Conservation (phyloP, 64 coral and sea anemone genomes). For the Stichodactyla mertensii region DNA sequence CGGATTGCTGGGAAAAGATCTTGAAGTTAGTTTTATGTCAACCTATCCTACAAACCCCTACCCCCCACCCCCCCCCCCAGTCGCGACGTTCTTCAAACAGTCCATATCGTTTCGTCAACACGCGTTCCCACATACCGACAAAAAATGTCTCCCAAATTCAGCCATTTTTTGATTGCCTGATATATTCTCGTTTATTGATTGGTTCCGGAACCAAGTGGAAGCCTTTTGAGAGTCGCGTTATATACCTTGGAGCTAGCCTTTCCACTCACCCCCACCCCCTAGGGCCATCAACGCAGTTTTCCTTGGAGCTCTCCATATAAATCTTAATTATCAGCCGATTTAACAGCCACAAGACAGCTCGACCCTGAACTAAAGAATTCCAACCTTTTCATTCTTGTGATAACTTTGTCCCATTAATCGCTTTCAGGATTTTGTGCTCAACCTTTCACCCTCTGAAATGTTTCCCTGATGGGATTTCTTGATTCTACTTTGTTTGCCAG, state of each 20-base stretch:
- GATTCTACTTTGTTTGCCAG: not conserved
- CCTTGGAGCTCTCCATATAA: not conserved
- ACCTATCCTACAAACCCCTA: too few relatives aligned
- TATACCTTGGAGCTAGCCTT: too few relatives aligned
- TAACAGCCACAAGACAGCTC: not conserved
- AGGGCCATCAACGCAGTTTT: not conserved
- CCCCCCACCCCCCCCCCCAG: too few relatives aligned
- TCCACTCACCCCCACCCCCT: too few relatives aligned
- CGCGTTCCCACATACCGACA: too few relatives aligned
- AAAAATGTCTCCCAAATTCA: not conserved
- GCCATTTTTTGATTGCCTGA: not conserved
- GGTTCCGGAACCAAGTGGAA: not conserved
- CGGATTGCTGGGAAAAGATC: too few relatives aligned
- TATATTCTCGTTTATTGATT: not conserved
- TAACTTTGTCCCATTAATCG: not conserved
- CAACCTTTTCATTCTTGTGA: not conserved
- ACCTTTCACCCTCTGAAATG: conserved; percentile 4
- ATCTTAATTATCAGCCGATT: not conserved
- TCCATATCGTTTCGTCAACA: too few relatives aligned
- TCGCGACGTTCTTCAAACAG: too few relatives aligned
- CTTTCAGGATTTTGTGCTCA: not conserved
- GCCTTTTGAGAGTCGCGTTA: too few relatives aligned
- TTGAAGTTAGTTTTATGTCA: too few relatives aligned
- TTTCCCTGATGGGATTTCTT: not conserved
- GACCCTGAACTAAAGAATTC: not conserved